phyloP scores from a whole-genome alignment of 2,888 invertebrate genomes.

The Rhynchonema sp. region DNA sequence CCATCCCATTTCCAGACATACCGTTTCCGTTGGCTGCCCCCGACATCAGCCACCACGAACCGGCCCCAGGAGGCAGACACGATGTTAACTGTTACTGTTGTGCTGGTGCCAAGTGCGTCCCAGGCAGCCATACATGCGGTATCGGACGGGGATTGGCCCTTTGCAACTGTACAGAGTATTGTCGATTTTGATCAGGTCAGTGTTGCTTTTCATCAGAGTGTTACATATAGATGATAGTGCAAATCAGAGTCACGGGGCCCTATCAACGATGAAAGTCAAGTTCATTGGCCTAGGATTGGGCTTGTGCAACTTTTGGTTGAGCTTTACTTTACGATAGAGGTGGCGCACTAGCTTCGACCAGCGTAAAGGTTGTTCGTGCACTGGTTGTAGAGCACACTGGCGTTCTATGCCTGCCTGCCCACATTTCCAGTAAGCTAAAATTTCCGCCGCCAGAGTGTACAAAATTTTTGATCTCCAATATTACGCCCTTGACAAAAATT shows the following conservation, averaged over 20 bases:
- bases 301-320: no score
- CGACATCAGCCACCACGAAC: background rate
- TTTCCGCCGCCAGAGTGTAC: no score
- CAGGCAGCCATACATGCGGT: background rate
- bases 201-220: background rate
- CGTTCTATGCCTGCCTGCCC: no score
- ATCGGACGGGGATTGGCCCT: background rate
- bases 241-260: background rate
- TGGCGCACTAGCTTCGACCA: no score
- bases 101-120: background rate
- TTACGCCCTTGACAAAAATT: background rate
- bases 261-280: background rate
- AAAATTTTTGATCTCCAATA: no score
- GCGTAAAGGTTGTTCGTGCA: no score
- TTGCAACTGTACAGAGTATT: background rate
- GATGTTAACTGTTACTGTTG: background rate
- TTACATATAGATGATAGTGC: background rate
- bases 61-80: background rate
- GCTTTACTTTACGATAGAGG: no score
- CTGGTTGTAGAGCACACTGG: no score
- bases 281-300: no score
- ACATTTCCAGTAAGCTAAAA: no score
- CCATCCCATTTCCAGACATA: background rate
- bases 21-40: background rate
- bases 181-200: background rate